A percentile compares a stretch with the other conserved stretches of the same genome.
Conservation (phyloP, 2,797 vertebrate species). For the Microctenopoma lineatum region DNA sequence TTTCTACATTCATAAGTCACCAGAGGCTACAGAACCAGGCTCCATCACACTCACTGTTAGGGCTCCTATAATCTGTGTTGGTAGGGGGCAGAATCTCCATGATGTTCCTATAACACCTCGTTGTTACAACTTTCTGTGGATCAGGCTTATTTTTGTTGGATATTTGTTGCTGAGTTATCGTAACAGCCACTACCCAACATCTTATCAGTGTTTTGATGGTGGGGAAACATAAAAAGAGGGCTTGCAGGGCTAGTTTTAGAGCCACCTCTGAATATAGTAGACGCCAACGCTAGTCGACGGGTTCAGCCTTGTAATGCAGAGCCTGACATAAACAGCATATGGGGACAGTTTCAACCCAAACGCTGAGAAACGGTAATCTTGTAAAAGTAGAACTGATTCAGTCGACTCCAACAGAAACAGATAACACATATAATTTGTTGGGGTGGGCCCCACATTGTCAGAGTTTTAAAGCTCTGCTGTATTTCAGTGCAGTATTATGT, state of each 20-base stretch:
- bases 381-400: no score
- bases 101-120: slow-evolving; percentile 22
- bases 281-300: no score
- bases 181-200: background rate
- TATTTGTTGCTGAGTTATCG: background rate
- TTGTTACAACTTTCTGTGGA: slow-evolving; percentile 12
- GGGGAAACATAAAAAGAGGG: background rate
- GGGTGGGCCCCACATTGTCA: no score
- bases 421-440: no score
- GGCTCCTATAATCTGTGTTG: slow-evolving; percentile 29
- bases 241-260: no score
- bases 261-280: no score
- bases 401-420: no score
- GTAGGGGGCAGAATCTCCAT: slow-evolving; percentile 33
- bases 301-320: slow-evolving; percentile 1
- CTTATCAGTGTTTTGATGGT: background rate
- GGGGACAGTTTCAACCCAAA: background rate
- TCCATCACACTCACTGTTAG: slow-evolving; percentile 14
- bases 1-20: slow-evolving; percentile 43
- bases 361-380: no score
- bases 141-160: background rate
- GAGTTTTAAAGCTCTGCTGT: background rate
- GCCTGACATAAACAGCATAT: slow-evolving; percentile 41
- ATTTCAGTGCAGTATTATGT: background rate
- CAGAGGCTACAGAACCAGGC: slow-evolving; percentile 30